Base-by-base conservation (phyloP, 2,113 vertebrate species). In the Corythoichthys intestinalis region DNA sequence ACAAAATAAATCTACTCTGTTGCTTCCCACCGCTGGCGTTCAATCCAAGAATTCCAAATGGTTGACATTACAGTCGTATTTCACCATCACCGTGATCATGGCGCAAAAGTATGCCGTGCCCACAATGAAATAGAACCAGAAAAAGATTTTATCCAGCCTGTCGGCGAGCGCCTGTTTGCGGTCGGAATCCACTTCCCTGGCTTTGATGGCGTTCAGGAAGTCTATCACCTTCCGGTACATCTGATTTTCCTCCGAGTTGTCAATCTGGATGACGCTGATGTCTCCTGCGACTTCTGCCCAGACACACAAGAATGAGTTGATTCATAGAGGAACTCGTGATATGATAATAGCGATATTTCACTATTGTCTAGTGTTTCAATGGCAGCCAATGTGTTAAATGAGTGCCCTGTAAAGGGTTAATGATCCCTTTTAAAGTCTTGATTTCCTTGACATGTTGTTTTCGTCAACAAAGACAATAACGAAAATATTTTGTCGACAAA, bases 41-140 rank as follows among this genome's bases (percentile, higher is more conserved):
- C 60, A 20, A 8, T 44, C 41, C 86, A 82, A 92, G 82, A 90
- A 88, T 8, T 69, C 14, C 62, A 90, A 82, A 68, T 91, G 88
- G 58, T 90, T 34, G 4, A 85, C 5, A 0, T 0, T 0, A 39
- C 90, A 91, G 50, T 0, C 0, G 0, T 82, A 53, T 0, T 28
- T 2, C 5, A 15, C 4, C 59, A 84, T 77, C 11, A 89, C 65
- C 46, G 0, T 3, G 46, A n/a, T 28, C 66, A 89, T 72, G 6
- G 4, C 4, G 11, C 12, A 0, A 48, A 77, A 64, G 35, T 92
- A 92, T 1, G 53, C 0, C 0, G 39, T 5, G 44, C 68, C 72
- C 1, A 53, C 2, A 39, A 65, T 2, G 0, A 88, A 60, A 71
- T 91, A 91, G 14, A 85, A 0, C 65, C 75, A 80, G 58, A 90